Conservation (phyloP, 2,113 vertebrate genomes). For the Ptilonorhynchus violaceus region DNA sequence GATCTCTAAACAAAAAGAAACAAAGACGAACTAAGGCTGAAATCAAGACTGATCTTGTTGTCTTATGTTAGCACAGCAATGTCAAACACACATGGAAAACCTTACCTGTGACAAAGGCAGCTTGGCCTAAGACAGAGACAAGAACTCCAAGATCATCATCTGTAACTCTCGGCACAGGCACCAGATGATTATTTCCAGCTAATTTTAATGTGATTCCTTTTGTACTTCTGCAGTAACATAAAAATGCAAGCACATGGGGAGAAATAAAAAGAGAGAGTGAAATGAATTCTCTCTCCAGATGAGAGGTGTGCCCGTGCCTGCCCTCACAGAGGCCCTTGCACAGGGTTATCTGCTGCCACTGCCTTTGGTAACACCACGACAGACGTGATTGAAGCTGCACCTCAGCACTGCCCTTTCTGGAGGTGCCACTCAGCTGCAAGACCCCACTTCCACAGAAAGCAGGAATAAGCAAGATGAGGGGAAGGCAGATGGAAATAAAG, state of each 20-base stretch:
- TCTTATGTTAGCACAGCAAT: background rate
- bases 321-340: background rate
- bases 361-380: background rate
- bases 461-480: background rate
- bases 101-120: conserved; percentile 75
- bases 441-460: background rate
- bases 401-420: background rate
- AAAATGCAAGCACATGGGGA: background rate
- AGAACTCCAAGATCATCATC: conserved; percentile 74
- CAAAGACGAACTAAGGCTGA: background rate
- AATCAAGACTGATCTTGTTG: background rate
- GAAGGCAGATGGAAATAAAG: background rate
- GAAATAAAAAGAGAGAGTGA: background rate
- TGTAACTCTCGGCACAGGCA: conserved; percentile 65
- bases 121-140: conserved; percentile 53
- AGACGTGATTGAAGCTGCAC: background rate
- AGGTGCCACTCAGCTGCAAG: background rate
- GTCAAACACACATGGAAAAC: background rate
- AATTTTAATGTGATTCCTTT: conserved; percentile 71
- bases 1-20: background rate
- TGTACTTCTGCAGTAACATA: background rate
- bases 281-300: background rate
- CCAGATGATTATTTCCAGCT: conserved; percentile 71
- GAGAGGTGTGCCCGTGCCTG: background rate
- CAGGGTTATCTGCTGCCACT: background rate